Evolutionary conservation across 2,113 vertebrate species (phyloP).

Genomic region (Zosterops lateralis): DNA sequence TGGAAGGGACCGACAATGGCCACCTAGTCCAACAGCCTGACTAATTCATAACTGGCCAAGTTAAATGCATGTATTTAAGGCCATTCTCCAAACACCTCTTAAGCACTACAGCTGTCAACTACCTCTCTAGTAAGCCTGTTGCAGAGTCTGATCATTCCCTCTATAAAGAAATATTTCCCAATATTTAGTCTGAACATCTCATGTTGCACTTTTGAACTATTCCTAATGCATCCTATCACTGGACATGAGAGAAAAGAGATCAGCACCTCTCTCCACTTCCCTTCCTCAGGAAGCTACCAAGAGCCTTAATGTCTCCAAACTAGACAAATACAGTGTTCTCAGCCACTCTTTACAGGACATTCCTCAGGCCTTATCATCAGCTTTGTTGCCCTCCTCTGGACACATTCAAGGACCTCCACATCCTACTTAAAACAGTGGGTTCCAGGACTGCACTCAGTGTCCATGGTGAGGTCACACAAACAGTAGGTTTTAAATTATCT

Average conservation of each 20-base stretch:
- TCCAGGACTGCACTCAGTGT: accelerated
- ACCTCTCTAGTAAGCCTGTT: neutral
- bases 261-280: neutral
- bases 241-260: neutral
- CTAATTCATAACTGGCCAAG: neutral
- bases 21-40: neutral
- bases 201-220: neutral
- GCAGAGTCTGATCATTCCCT: neutral
- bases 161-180: neutral
- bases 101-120: neutral
- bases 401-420: neutral
- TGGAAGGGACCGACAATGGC: neutral
- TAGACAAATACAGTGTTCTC: neutral
- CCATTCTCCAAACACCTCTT: neutral
- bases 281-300: neutral
- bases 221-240: neutral
- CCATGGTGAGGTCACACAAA: accelerated
- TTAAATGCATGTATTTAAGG: neutral
- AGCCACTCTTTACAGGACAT: neutral
- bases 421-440: too few species aligned
- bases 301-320: neutral
- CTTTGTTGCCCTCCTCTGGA: neutral
- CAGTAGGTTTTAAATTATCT: neutral
- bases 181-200: neutral
- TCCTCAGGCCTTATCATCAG: neutral